phyloP scores from a whole-genome alignment of 2,113 vertebrate genomes.

The Laticauda laticaudata region DNA sequence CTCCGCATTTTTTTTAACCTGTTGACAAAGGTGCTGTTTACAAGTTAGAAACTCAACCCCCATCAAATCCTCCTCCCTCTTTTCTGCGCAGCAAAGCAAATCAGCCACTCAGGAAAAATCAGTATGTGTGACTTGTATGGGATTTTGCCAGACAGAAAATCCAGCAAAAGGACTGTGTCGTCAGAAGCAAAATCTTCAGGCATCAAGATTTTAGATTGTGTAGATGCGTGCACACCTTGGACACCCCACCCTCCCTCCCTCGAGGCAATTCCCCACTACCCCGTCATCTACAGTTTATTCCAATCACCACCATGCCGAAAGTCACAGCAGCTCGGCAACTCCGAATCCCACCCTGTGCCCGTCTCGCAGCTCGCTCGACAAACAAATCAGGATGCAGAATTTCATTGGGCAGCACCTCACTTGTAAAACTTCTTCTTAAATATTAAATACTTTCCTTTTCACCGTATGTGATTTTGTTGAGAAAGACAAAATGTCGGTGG shows the following conservation, averaged over 20 bases:
- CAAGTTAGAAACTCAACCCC: background rate
- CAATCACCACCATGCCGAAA: constrained; percentile 10
- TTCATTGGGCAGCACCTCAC: constrained; percentile 50
- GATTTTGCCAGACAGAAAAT: background rate
- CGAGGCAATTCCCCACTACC: fast-evolving
- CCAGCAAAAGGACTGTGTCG: background rate
- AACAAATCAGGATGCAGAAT: constrained; percentile 47
- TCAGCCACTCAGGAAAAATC: background rate
- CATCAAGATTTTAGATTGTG: background rate
- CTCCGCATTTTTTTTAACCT: background rate
- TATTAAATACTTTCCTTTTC: constrained; percentile 78
- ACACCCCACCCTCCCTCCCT: background rate
- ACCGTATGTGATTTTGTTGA: constrained; percentile 74
- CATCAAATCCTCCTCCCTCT: background rate
- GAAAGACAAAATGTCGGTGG: constrained; percentile 65
- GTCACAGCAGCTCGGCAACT: constrained; percentile 52
- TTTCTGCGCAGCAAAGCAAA: background rate
- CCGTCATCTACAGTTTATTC: constrained; percentile 50
- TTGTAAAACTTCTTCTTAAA: constrained; percentile 80
- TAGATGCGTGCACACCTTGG: background rate
- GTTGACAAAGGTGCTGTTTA: background rate
- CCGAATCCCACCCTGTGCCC: constrained; percentile 44
- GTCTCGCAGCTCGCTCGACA: constrained; percentile 48
- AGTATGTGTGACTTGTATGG: background rate
- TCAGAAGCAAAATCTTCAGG: background rate